These are phyloP conservation scores for Arge pagana DNA, from an alignment of 2,888 invertebrate genomes.

Conservation along the genomic window DNA sequence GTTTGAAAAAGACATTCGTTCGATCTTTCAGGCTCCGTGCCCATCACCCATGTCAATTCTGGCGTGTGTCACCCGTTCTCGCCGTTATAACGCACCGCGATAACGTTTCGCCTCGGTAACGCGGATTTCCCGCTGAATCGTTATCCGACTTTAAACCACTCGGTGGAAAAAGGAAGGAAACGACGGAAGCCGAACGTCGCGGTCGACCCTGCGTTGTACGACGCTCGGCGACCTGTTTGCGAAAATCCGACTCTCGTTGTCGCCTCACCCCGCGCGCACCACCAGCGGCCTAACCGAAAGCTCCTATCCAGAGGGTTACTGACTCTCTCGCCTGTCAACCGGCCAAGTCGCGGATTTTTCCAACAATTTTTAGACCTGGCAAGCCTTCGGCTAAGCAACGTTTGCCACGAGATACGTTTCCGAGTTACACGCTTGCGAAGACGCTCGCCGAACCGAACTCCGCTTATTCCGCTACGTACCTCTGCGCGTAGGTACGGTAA, in stretches of 20 bases:
- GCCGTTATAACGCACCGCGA: too few species aligned
- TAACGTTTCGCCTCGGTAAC: too few species aligned
- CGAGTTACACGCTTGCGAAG: too few species aligned
- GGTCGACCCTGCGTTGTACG: background rate
- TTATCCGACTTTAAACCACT: too few species aligned
- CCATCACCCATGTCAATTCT: too few species aligned
- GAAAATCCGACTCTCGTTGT: background rate
- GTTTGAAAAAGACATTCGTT: too few species aligned
- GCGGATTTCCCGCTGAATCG: constrained; percentile 19
- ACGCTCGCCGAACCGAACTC: too few species aligned
- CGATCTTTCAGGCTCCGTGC: too few species aligned
- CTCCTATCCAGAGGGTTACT: constrained; percentile 13
- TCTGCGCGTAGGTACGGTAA: too few species aligned
- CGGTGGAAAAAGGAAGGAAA: constrained; percentile 1
- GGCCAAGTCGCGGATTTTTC: constrained; percentile 24
- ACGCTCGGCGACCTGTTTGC: constrained; percentile 12
- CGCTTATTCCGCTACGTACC: too few species aligned
- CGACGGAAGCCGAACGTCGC: background rate
- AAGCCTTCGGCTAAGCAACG: constrained; percentile 13
- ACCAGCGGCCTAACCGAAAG: background rate
- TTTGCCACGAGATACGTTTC: too few species aligned
- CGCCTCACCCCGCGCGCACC: constrained; percentile 1
- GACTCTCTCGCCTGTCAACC: constrained; percentile 21
- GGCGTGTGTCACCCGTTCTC: too few species aligned
- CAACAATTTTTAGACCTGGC: constrained; percentile 26